Conservation (phyloP, 2,113 vertebrate species). For the Alethe castanea region DNA sequence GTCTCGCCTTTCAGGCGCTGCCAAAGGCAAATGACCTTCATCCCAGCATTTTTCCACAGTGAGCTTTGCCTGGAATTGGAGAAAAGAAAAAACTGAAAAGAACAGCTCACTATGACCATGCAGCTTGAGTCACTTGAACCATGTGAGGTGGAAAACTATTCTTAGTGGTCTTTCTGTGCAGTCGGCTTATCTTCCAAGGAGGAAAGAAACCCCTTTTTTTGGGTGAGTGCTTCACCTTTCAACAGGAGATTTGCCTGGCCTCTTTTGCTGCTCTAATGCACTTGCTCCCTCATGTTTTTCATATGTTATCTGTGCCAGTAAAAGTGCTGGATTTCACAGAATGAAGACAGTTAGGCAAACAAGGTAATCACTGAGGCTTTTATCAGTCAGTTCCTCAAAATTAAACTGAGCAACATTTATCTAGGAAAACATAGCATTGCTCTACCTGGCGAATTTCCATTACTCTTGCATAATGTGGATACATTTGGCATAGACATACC, state of each 20-base stretch:
- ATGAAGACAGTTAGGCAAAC: slow-evolving; percentile 18
- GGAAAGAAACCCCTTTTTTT: not conserved
- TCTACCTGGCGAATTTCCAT: slow-evolving; percentile 61
- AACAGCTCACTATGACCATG: not conserved
- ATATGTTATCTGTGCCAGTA: not conserved
- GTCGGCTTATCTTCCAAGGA: not conserved
- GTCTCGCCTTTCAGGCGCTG: not conserved
- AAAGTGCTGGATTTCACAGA: not conserved
- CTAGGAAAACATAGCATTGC: slow-evolving; percentile 51
- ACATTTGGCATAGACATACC: slow-evolving; percentile 62
- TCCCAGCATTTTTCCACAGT: not conserved
- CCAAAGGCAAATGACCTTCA: not conserved
- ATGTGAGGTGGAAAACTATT: not conserved
- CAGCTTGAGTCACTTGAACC: not conserved
- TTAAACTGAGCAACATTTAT: slow-evolving; percentile 67
- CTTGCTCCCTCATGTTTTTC: not conserved
- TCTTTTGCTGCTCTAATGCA: not conserved
- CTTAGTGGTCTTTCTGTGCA: not conserved
- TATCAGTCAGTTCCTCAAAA: slow-evolving; percentile 55
- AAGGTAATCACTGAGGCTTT: slow-evolving; percentile 51
- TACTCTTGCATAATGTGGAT: slow-evolving; percentile 64
- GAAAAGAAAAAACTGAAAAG: not conserved
- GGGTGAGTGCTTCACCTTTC: not conserved
- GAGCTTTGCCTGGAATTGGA: not conserved
- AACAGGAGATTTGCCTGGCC: not conserved